Conservation (phyloP, 1,140 invertebrate genomes). For the Ips typographus region DNA sequence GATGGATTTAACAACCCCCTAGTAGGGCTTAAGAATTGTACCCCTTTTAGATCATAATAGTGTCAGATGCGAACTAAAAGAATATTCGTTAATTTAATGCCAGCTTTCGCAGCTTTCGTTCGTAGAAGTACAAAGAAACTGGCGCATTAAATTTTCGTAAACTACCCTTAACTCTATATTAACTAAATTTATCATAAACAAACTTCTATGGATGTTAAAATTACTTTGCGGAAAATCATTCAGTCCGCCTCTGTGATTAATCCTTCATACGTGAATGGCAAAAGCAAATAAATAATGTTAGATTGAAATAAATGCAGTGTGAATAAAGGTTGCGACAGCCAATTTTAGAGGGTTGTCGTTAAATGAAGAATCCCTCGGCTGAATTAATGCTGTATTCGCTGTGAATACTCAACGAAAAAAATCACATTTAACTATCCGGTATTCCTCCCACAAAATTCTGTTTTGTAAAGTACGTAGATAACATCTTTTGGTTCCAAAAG, state of each 20-base stretch:
- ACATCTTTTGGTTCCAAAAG: no score
- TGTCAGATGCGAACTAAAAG: slow-evolving; percentile 27
- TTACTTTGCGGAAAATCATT: no score
- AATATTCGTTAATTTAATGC: background rate
- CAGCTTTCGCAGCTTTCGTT: no score
- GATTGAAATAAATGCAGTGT: slow-evolving; percentile 37
- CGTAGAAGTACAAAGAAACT: no score
- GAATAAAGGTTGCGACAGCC: slow-evolving; percentile 28
- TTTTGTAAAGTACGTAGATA: no score
- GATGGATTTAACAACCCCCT: slow-evolving; percentile 41
- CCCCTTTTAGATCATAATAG: slow-evolving; percentile 35
- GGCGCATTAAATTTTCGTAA: no score
- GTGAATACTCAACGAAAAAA: no score
- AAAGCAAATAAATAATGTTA: slow-evolving; percentile 37
- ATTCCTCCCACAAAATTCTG: no score
- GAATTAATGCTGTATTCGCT: slow-evolving; percentile 1
- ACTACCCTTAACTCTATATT: no score
- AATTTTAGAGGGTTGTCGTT: slow-evolving; percentile 23
- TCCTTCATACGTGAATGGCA: background rate
- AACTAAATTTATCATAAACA: no score
- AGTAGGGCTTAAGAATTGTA: slow-evolving; percentile 31
- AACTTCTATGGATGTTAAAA: no score
- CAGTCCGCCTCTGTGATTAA: background rate
- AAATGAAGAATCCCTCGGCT: slow-evolving; percentile 10
- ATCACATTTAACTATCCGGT: no score